Conservation (phyloP, 2,888 invertebrate species). For the Alentia gelatinosa region DNA sequence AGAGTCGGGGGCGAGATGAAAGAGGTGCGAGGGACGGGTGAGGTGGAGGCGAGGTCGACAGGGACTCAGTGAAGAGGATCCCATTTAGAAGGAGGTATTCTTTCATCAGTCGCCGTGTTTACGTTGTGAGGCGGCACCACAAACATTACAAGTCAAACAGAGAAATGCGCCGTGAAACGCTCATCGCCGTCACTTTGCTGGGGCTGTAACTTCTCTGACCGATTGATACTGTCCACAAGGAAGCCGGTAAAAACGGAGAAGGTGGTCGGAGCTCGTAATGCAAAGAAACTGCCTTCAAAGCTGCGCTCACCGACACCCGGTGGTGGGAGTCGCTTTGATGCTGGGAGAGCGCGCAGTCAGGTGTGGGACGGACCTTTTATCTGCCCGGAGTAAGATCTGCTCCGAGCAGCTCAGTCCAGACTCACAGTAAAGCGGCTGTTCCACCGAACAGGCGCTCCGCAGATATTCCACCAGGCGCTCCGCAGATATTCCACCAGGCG, state of each 20-base stretch:
- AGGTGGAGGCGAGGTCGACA: background rate
- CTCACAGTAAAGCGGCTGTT: background rate
- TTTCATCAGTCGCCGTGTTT: slow-evolving; percentile 19
- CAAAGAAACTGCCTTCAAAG: background rate
- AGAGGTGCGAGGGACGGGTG: background rate
- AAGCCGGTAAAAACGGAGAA: too few relatives aligned
- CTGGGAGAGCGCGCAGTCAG: background rate
- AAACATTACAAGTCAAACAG: slow-evolving; percentile 4
- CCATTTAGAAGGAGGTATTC: slow-evolving; percentile 12
- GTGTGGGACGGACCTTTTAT: background rate
- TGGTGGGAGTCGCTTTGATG: background rate
- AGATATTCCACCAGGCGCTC: background rate
- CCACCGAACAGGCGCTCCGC: background rate
- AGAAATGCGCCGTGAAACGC: background rate
- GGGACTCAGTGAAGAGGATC: background rate
- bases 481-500: background rate
- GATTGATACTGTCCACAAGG: too few relatives aligned
- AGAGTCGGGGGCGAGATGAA: background rate
- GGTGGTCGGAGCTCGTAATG: background rate
- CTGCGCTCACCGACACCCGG: background rate
- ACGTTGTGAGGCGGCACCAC: background rate
- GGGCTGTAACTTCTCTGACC: background rate
- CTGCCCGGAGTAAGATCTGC: background rate
- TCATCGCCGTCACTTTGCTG: background rate
- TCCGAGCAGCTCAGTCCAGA: background rate